These are phyloP conservation scores for Cheilosia pagana DNA, from an alignment of 2,888 invertebrate genomes.

Conservation along the genomic window DNA sequence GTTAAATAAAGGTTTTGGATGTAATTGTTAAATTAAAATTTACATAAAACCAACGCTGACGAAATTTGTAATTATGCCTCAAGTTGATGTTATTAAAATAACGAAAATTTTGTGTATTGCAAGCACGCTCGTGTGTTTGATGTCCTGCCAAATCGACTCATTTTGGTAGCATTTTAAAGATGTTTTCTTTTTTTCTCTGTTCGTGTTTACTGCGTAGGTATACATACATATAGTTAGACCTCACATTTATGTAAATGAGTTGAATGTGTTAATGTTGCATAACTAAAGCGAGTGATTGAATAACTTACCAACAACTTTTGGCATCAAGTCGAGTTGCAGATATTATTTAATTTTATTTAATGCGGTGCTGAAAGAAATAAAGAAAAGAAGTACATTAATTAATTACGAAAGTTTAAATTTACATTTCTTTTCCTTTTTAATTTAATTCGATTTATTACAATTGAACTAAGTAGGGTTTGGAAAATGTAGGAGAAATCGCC, in stretches of 20 bases:
- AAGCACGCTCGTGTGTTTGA: conserved; percentile 36
- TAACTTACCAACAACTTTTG: conserved; percentile 10
- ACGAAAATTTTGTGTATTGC: conserved; percentile 20
- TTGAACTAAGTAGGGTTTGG: too few relatives aligned
- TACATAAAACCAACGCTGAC: conserved; percentile 28
- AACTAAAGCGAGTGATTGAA: too few relatives aligned
- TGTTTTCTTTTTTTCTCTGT: background rate
- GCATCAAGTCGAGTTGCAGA: background rate
- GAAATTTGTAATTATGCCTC: conserved; percentile 27
- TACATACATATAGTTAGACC: too few relatives aligned
- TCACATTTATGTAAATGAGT: conserved; percentile 23
- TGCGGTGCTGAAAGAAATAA: background rate
- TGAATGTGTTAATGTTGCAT: conserved; percentile 17
- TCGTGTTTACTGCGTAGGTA: background rate
- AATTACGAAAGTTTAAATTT: background rate
- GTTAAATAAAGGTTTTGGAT: conserved; percentile 18
- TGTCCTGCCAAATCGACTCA: conserved; percentile 62
- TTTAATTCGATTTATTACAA: too few relatives aligned
- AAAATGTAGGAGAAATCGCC: too few relatives aligned
- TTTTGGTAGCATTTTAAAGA: conserved; percentile 26
- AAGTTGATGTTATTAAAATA: conserved; percentile 15
- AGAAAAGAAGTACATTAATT: background rate
- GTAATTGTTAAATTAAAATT: conserved; percentile 3
- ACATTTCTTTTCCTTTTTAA: background rate
- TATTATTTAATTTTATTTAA: background rate